These are phyloP conservation scores for Metalampra italica DNA, from an alignment of 2,888 invertebrate genomes.

Conservation along the genomic window DNA sequence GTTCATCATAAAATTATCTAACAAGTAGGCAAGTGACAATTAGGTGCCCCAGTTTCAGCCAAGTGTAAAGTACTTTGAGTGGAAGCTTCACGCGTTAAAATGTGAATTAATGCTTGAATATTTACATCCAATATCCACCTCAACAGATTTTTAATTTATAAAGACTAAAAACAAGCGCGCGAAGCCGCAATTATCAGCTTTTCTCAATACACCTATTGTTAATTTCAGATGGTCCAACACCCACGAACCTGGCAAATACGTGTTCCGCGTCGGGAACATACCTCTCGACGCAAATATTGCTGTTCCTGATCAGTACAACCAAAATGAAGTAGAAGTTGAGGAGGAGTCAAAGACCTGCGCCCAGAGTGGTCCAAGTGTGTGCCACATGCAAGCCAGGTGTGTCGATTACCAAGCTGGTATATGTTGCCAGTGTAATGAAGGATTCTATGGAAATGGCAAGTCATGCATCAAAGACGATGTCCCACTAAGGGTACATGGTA, in stretches of 20 bases:
- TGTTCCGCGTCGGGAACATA: conserved; percentile 90
- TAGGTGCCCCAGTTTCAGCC: no score
- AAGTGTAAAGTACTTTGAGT: no score
- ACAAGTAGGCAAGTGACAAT: no score
- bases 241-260: conserved; percentile 90
- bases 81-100: no score
- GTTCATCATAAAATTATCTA: no score
- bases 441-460: conserved; percentile 95
- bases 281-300: conserved; percentile 80
- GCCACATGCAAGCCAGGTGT: conserved; percentile 90
- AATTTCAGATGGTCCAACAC: conserved; percentile 90
- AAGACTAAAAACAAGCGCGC: no score
- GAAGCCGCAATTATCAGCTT: neutral
- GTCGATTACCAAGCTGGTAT: conserved; percentile 90
- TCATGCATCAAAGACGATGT: conserved; percentile 90
- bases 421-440: conserved; percentile 92
- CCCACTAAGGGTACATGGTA: conserved; percentile 93
- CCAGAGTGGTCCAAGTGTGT: conserved; percentile 83
- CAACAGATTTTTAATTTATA: no score
- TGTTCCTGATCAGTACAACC: conserved; percentile 81
- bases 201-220: neutral
- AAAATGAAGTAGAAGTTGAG: conserved; percentile 60
- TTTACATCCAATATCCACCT: no score
- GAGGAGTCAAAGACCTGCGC: conserved; percentile 77
- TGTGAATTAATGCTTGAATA: no score